A percentile compares a stretch with the other conserved stretches of the same genome.
phyloP scores from a whole-genome alignment of 2,113 vertebrate genomes.

The Dasypus novemcinctus region DNA sequence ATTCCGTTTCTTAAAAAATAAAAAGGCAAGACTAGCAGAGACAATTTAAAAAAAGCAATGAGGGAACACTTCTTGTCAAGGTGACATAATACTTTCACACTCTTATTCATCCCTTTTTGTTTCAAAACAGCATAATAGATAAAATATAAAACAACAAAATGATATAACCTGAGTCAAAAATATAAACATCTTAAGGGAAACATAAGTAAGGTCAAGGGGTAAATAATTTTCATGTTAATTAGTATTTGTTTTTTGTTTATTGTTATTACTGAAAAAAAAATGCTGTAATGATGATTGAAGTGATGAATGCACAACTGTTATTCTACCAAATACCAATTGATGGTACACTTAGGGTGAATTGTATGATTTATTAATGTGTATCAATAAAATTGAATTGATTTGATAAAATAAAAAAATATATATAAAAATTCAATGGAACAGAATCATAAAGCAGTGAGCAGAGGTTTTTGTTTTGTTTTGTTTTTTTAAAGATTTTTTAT shows the following conservation, averaged over 20 bases:
- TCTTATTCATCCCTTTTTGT: not conserved
- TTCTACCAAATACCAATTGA: no score
- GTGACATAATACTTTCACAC: not conserved
- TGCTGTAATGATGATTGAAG: no score
- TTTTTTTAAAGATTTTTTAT: no score
- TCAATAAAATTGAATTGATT: no score
- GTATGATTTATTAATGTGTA: no score
- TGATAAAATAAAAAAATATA: not conserved
- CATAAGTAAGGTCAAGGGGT: no score
- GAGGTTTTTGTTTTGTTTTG: no score
- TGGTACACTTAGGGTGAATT: no score
- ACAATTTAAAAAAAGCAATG: not conserved
- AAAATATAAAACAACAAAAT: not conserved
- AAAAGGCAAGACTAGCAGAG: not conserved
- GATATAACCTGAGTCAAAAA: not conserved
- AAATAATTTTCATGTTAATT: no score
- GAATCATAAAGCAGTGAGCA: not conserved
- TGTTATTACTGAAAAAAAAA: no score
- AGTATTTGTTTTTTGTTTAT: no score
- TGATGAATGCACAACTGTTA: no score
- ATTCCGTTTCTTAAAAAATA: not conserved
- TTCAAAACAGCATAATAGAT: not conserved
- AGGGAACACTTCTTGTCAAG: not conserved
- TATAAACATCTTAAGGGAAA: not conserved
- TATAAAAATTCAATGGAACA: not conserved